Base-by-base conservation (phyloP, 37 sponge, comb jelly and placozoan genomes). In the Beroe forskalii region DNA sequence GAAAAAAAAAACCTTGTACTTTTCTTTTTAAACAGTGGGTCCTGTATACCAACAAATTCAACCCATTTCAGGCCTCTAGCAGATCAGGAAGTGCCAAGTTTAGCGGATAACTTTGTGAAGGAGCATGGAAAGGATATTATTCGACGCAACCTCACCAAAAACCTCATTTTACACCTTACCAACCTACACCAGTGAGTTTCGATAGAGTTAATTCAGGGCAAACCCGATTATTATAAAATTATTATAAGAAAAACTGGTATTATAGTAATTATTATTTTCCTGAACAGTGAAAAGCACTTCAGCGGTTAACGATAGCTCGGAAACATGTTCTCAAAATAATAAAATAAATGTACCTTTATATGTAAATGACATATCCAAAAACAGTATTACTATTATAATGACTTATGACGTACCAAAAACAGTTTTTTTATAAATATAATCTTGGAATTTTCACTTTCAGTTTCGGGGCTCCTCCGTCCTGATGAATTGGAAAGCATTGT, bases 11-110 rank as follows among this genome's bases (percentile, higher is more conserved):
- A n/a, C n/a, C n/a, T n/a, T n/a, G n/a, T n/a, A n/a, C n/a, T n/a
- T n/a, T n/a, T n/a, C n/a, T n/a, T n/a, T n/a, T n/a, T n/a, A n/a
- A n/a, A n/a, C n/a, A n/a, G n/a, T n/a, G n/a, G n/a, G n/a, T n/a
- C 60, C 17, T n/a, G n/a, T n/a, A n/a, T n/a, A n/a, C n/a, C n/a
- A n/a, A n/a, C n/a, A n/a, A n/a, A n/a, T n/a, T n/a, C n/a, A n/a
- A n/a, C n/a, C n/a, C n/a, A n/a, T 20, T 72, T 72, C 39, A 72
- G 75, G 75, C 75, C 75, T 35, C 75, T 72, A 72, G 75, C 75
- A 20, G 75, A 72, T 20, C 37, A 72, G 39, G 22, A 33, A 3
- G 40, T 72, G 35, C 75, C 75, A 30, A 33, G 40, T 38, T 37
- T 72, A 20, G 75, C 20, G 3, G 9, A 39, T 3, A 30, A 72